phyloP scores from a whole-genome alignment of 2,797 vertebrate species.

The Dermochelys coriacea region DNA sequence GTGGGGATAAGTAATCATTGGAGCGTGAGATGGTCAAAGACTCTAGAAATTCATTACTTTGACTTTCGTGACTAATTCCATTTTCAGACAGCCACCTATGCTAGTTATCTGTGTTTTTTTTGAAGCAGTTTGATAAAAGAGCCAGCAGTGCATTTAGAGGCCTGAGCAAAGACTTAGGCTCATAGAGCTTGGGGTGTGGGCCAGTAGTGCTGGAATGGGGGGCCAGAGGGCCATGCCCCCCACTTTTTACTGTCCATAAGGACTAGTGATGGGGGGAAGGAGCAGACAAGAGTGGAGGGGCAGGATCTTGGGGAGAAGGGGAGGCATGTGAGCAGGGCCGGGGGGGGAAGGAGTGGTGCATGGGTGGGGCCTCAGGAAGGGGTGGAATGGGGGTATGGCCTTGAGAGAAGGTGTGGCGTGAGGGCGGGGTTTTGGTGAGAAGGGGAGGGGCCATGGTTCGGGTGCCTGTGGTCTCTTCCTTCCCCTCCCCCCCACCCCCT shows the following conservation, averaged over 20 bases:
- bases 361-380: no score
- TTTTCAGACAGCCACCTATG: background rate
- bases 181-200: background rate
- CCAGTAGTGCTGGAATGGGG: background rate
- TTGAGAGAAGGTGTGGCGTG: no score
- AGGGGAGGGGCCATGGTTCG: no score
- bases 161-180: background rate
- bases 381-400: no score
- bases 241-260: no score
- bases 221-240: background rate
- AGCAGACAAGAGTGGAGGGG: background rate
- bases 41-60: background rate
- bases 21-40: background rate
- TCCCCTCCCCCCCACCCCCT: accelerated
- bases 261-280: background rate
- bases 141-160: background rate
- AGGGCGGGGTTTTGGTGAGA: no score
- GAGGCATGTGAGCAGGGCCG: background rate
- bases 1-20: background rate
- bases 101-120: background rate
- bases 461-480: no score
- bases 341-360: no score
- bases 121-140: background rate
- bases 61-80: background rate
- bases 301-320: background rate